Percentiles rank a stretch among this genome's conserved stretches.
Conservation (phyloP, 1,140 invertebrate genomes). For the Nasonia longicornis region DNA sequence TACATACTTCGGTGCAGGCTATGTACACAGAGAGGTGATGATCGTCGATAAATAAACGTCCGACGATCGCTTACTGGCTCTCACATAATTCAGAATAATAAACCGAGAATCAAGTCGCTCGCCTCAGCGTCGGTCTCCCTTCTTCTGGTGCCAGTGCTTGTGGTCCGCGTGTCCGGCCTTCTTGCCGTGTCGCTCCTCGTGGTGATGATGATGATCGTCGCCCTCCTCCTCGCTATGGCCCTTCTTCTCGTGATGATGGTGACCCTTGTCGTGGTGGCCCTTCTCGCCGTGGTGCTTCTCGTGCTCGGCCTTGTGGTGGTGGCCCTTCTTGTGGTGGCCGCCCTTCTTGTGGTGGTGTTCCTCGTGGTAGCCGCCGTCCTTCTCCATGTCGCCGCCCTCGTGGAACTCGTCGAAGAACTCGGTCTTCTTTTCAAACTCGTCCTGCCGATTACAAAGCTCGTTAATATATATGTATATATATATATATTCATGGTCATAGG, state of each 20-base stretch:
- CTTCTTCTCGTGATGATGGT: conserved; percentile 68
- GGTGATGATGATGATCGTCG: conserved; percentile 49
- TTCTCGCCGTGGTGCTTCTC: conserved; percentile 72
- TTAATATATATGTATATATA: too few species aligned
- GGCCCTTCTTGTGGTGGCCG: conserved; percentile 66
- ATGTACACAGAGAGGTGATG: too few species aligned
- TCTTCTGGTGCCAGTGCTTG: conserved; percentile 42
- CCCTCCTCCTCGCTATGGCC: conserved; percentile 71
- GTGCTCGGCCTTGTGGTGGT: conserved; percentile 68
- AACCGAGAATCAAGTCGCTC: too few species aligned
- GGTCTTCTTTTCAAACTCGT: conserved; percentile 69
- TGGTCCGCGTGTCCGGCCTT: conserved; percentile 60
- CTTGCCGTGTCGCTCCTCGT: conserved; percentile 67
- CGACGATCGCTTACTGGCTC: too few species aligned
- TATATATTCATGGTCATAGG: too few species aligned
- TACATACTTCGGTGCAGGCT: too few species aligned
- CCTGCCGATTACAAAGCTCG: conserved; percentile 51
- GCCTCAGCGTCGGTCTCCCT: conserved; percentile 11
- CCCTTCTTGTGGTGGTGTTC: conserved; percentile 62
- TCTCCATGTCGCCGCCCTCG: conserved; percentile 64
- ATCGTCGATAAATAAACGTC: too few species aligned
- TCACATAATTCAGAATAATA: too few species aligned
- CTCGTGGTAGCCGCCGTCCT: conserved; percentile 62
- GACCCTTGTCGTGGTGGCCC: conserved; percentile 71
- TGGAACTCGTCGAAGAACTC: conserved; percentile 70